Evolutionary conservation across 2,888 invertebrate genomes (phyloP).

Genomic region (Cetonia aurata): DNA sequence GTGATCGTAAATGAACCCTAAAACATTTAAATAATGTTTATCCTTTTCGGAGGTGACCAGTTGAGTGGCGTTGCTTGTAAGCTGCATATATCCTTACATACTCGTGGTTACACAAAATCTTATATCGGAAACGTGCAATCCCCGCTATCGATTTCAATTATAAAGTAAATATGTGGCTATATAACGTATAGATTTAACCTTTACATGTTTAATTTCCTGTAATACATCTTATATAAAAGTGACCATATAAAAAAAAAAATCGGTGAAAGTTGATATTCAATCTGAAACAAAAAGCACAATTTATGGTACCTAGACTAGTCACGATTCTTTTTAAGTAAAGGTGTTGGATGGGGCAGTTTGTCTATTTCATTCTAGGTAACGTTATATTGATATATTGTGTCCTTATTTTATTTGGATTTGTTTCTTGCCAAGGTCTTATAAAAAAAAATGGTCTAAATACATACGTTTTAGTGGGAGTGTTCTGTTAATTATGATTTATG

Average conservation of each 20-base stretch:
- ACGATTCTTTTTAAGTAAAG: slow-evolving; percentile 34
- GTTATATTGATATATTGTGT: slow-evolving; percentile 27
- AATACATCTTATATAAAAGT: slow-evolving; percentile 33
- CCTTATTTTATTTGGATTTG: slow-evolving; percentile 1
- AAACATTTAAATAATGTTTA: too few species aligned
- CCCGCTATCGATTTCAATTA: slow-evolving; percentile 20
- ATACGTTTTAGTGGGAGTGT: not conserved
- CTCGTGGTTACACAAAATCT: too few species aligned
- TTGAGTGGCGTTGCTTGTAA: too few species aligned
- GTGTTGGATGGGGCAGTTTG: slow-evolving; percentile 12
- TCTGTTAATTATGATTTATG: not conserved
- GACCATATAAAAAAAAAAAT: slow-evolving; percentile 22
- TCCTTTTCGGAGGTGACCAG: too few species aligned
- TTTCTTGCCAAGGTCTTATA: not conserved
- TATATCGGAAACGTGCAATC: slow-evolving; percentile 6
- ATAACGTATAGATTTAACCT: slow-evolving; percentile 22
- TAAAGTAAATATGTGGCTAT: slow-evolving; percentile 22
- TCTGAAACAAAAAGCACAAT: slow-evolving; percentile 32
- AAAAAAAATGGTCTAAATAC: not conserved
- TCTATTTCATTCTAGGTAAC: slow-evolving; percentile 23
- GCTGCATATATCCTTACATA: too few species aligned
- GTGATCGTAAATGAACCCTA: too few species aligned
- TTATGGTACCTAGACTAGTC: slow-evolving; percentile 26
- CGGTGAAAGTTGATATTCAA: slow-evolving; percentile 40
- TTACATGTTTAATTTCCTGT: slow-evolving; percentile 36